Evolutionary conservation across 2,113 vertebrate genomes (phyloP).

Genomic region (Dasyurus viverrinus): DNA sequence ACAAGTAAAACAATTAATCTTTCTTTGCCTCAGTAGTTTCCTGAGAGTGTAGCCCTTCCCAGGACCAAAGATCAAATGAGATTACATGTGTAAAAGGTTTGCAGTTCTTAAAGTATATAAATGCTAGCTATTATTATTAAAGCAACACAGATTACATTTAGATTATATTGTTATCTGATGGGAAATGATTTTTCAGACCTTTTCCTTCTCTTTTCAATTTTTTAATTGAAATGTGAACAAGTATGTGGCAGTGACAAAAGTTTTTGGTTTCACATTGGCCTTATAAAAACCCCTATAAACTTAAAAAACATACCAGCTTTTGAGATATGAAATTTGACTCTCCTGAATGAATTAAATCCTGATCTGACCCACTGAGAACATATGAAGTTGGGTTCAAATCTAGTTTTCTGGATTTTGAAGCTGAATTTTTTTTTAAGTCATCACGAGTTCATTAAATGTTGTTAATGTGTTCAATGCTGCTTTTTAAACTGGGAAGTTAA

Average conservation of each 20-base stretch:
- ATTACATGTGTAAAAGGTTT: neutral
- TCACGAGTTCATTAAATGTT: neutral
- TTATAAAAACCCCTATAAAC: neutral
- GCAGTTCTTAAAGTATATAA: neutral
- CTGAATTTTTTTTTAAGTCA: neutral
- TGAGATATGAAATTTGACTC: neutral
- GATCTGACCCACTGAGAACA: neutral
- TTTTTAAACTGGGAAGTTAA: neutral
- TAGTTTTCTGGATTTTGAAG: neutral
- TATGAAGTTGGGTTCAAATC: fast-evolving
- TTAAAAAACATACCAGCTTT: fast-evolving
- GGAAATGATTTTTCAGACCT: neutral
- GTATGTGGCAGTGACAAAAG: neutral
- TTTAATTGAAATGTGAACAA: neutral
- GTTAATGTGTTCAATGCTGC: neutral
- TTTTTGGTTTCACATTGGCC: too few relatives aligned
- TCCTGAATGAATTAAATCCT: neutral
- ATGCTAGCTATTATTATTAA: neutral
- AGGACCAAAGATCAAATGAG: neutral
- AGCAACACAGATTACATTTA: neutral
- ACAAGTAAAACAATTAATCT: neutral
- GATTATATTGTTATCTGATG: neutral
- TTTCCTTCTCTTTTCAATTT: neutral
- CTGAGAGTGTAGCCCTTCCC: neutral
- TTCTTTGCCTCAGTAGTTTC: neutral